Conservation (phyloP, 2,797 vertebrate species). For the Ctenopoma multispine region DNA sequence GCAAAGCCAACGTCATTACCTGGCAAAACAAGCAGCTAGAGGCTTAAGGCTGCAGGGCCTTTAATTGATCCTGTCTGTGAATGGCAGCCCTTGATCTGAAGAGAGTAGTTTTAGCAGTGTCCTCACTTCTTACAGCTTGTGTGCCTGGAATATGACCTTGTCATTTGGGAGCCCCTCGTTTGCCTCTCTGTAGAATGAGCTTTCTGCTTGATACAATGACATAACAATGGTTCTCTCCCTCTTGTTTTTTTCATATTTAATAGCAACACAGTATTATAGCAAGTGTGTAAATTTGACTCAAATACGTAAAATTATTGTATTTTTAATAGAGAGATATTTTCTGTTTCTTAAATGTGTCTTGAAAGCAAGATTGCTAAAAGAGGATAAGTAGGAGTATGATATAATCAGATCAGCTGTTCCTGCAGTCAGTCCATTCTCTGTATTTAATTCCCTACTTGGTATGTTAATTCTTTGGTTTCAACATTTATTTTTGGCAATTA, state of each 20-base stretch:
- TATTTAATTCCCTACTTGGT: constrained; percentile 22
- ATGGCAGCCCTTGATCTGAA: constrained; percentile 73
- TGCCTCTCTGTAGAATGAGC: constrained; percentile 38
- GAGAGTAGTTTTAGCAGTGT: constrained; percentile 70
- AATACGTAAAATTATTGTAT: neutral
- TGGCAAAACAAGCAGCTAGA: constrained; percentile 67
- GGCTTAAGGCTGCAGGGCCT: constrained; percentile 71
- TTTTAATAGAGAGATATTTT: neutral
- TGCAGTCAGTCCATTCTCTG: constrained; percentile 36
- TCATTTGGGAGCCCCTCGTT: constrained; percentile 51
- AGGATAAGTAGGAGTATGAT: constrained; percentile 30
- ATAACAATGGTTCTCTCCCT: constrained; percentile 2
- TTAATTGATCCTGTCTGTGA: constrained; percentile 81
- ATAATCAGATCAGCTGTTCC: constrained; percentile 53
- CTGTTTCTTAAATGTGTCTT: neutral
- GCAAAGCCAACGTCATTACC: constrained; percentile 68
- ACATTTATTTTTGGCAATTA: constrained; percentile 8
- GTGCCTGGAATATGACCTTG: constrained; percentile 80
- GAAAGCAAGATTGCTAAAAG: constrained; percentile 9
- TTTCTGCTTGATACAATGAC: constrained; percentile 21
- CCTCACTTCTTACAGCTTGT: constrained; percentile 61
- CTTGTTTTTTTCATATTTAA: constrained; percentile 9
- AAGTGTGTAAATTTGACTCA: constrained; percentile 3
- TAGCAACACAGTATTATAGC: constrained; percentile 17
- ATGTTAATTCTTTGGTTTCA: constrained; percentile 27